These are phyloP conservation scores for Drosophila borborema DNA, from an alignment of 2,888 invertebrate genomes.

Conservation along the genomic window DNA sequence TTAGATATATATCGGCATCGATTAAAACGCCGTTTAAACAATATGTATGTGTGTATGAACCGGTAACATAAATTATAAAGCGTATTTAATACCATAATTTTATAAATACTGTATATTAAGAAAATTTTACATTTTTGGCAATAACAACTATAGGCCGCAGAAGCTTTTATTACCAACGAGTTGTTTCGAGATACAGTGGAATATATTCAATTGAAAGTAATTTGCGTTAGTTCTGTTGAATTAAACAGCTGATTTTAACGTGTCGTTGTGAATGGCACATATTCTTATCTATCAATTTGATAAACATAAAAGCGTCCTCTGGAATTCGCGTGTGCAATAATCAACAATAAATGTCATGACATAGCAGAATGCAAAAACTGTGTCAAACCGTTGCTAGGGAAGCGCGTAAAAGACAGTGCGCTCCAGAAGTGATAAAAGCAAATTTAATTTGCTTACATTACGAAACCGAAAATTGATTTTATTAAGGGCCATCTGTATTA, in stretches of 20 bases:
- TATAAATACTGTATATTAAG: too few relatives aligned
- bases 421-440: slow-evolving; percentile 51
- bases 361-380: slow-evolving; percentile 55
- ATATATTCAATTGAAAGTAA: not conserved
- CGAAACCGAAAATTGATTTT: slow-evolving; percentile 74
- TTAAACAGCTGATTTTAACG: slow-evolving; percentile 38
- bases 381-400: slow-evolving; percentile 69
- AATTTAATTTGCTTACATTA: slow-evolving; percentile 60
- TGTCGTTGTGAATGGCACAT: slow-evolving; percentile 39
- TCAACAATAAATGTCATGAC: slow-evolving; percentile 76
- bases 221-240: not conserved
- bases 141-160: too few relatives aligned
- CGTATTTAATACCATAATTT: not conserved
- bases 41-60: not conserved
- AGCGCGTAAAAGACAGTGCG: slow-evolving; percentile 45
- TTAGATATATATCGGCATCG: not conserved
- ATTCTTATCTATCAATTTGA: slow-evolving; percentile 51
- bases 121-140: too few relatives aligned
- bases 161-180: not conserved
- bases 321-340: slow-evolving; percentile 57
- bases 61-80: not conserved
- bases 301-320: slow-evolving; percentile 41
- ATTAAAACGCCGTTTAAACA: not conserved
- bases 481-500: not conserved
- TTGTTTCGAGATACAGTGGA: not conserved